phyloP scores from a whole-genome alignment of 2,797 vertebrate species.

The Mus minutoides region DNA sequence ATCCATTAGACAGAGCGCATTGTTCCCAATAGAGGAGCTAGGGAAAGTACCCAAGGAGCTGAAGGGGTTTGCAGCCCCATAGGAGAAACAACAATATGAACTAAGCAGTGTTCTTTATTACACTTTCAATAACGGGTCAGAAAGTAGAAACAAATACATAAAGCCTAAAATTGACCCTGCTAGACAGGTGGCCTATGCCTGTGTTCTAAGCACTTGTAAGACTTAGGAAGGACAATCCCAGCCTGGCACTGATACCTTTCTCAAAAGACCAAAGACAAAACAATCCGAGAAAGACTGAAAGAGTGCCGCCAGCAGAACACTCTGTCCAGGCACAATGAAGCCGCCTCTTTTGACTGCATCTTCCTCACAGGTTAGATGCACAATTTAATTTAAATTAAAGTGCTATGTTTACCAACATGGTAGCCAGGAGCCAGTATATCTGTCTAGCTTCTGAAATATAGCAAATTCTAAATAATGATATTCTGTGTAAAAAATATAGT shows the following conservation, averaged over 20 bases:
- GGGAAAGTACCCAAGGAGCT: no score
- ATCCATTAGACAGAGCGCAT: no score
- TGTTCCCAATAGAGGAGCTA: no score
- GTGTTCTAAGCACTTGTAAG: neutral
- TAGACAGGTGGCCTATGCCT: neutral
- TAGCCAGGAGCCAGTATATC: neutral
- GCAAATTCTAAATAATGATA: neutral
- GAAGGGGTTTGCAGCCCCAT: no score
- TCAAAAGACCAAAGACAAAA: neutral
- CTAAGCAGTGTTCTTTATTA: neutral
- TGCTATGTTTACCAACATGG: neutral
- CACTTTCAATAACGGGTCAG: constrained; percentile 36
- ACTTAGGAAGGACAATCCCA: neutral
- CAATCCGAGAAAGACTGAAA: neutral
- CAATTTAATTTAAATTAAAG: no score
- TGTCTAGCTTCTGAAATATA: neutral
- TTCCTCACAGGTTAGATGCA: neutral
- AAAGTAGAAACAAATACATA: constrained; percentile 46
- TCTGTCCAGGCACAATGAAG: neutral
- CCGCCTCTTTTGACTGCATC: neutral
- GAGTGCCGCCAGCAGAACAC: neutral
- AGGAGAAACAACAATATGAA: no score
- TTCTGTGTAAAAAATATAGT: neutral
- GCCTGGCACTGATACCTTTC: no score
- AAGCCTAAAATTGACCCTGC: neutral